Base-by-base conservation (phyloP, 2,113 vertebrate species). In the Cynoglossus semilaevis region DNA sequence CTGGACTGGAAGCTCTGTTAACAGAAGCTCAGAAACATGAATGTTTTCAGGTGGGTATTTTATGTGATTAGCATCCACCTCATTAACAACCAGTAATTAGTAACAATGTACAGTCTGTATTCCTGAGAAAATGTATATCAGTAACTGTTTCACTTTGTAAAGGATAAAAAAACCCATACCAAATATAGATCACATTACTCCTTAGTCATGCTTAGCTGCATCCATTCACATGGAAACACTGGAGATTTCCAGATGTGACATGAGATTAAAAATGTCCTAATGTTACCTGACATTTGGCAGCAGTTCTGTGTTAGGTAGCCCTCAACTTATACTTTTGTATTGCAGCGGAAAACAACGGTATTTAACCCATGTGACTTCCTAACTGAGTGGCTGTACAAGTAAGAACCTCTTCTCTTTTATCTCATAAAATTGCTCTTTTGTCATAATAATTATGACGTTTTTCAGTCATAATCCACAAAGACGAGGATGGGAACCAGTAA, bases 311-410 rank as follows among this genome's bases (percentile, higher is more conserved):
- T 29, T 6, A 29, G 6, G 6, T 29, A 6, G 22, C 22, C 22
- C 22, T 29, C 22, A 29, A 29, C 22, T 29, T 29, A 29, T 18
- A 60, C n/a, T 47, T 50, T 57, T 72, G 16, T 67, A 9, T 85
- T 92, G 70, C 77, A 98, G 96, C 92, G 86, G 42, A 93, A 89
- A 85, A 88, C 76, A 67, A 94, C 91, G 34, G 87, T 72, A 40
- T 98, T 97, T 73, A 91, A 94, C 67, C 91, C 94, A 16, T 92
- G 90, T 49, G 94, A 96, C 85, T 98, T 95, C 74, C 86, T 98
- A 14, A 92, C 92, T 0, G 92, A 94, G 77, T 98, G 94, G 94
- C 81, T 98, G 17, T 97, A 96, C 90, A 98, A 98, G 96, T 98
- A 92, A 96, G 92, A 6, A 13, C 15, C 36, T n/a, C 15, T 7